These are phyloP conservation scores for Brachyhypopomus occidentalis DNA, from an alignment of 2,113 vertebrate genomes.

Conservation along the genomic window DNA sequence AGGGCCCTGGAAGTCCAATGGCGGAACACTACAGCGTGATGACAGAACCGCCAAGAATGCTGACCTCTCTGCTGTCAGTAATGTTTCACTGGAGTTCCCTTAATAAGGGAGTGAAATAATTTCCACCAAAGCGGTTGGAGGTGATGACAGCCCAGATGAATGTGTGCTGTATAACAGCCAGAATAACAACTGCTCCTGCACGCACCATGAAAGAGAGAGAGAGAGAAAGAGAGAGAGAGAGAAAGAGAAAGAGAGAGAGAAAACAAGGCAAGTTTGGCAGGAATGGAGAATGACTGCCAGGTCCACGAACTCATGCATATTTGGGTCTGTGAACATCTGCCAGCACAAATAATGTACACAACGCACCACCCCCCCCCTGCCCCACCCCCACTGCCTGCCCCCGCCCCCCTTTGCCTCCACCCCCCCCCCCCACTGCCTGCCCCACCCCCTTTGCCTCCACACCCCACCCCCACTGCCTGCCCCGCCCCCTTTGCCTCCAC, in stretches of 20 bases:
- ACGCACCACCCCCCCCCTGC: neutral
- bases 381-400: too few species aligned
- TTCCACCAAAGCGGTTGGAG: slow-evolving; percentile 65
- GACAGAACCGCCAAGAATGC: slow-evolving; percentile 74
- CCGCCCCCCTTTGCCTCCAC: slow-evolving; percentile 10
- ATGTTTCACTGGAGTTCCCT: slow-evolving; percentile 73
- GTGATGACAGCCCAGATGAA: slow-evolving; percentile 73
- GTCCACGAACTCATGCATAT: slow-evolving; percentile 85
- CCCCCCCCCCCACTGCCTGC: too few species aligned
- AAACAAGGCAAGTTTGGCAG: slow-evolving; percentile 63
- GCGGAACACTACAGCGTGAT: slow-evolving; percentile 64
- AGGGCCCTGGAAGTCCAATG: slow-evolving; percentile 64
- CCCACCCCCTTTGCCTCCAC: too few species aligned
- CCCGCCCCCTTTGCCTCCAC: too few species aligned
- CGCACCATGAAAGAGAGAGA: slow-evolving; percentile 68
- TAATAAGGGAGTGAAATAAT: slow-evolving; percentile 67
- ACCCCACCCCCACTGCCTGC: neutral
- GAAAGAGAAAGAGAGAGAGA: neutral
- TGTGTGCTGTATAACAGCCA: slow-evolving; percentile 70
- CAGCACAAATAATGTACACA: slow-evolving; percentile 79
- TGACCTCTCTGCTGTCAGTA: slow-evolving; percentile 70
- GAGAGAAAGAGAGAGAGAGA: slow-evolving; percentile 30
- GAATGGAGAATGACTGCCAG: slow-evolving; percentile 69
- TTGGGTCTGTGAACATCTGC: slow-evolving; percentile 84
- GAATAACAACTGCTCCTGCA: slow-evolving; percentile 68